Evolutionary conservation across 1,140 invertebrate species (phyloP), one percentile per base, ranked within the genome.

Genomic region (Charaxes varanes): DNA sequence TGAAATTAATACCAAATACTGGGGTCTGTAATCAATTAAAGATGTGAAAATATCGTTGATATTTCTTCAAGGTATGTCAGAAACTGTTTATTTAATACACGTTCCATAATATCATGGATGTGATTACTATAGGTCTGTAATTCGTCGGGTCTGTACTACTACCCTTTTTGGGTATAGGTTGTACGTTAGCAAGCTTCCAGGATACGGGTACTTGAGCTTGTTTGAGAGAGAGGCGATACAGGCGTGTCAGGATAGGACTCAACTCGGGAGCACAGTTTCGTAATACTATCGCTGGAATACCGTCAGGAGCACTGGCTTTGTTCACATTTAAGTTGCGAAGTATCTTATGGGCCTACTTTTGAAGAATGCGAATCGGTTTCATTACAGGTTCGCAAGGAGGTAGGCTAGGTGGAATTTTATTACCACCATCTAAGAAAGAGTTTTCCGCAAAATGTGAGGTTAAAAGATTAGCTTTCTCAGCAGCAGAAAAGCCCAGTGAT

Each of bases 101-200:
- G 26, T 16, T 58, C 36, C 41, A 54, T 37, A 6, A n/a, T 34
- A 21, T 47, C 51, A 8, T 28, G 26, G 52, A 43, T 6, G 47
- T 56, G 12, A 56, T 41, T 7, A 48, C 23, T 7, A 56, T 52
- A 4, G 53, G 41, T 8, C 34, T 27, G 11, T 53, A 50, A 13
- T 50, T 44, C 3, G 35, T 6, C 2, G 40, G 44, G 14, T 37
- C 37, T 3, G 30, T 22, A 14, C 40, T 24, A 14, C 21, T 30
- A 2, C 40, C 40, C 12, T 41, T 41, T 16, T 41, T 32, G 18
- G 19, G 28, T 18, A 41, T 6, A 11, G 38, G 28, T 11, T 32
- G 28, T 10, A 41, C 27, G 17, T 41, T 27, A 6, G 35, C 35
- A 37, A 37, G 14, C 27, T 30, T 30, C 27, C 27, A 30, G 13